Base-by-base conservation (phyloP, 2,888 invertebrate genomes). In the Polylopha cassiicola region DNA sequence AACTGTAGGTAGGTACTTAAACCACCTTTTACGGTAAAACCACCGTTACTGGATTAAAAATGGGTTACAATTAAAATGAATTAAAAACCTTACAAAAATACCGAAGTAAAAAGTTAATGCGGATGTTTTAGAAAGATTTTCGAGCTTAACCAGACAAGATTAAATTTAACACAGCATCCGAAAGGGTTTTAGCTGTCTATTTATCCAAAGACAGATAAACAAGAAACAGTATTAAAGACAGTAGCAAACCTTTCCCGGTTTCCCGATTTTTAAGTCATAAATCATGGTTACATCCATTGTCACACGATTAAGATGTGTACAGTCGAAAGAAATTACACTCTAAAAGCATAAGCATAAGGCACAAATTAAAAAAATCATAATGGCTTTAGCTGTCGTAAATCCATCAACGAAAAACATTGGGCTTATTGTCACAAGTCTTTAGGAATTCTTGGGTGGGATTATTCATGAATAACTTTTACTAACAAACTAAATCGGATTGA, bases 401-500 rank as follows among this genome's bases (percentile, higher is more conserved):
- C 39, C 31, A 44, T 43, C 43, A 39, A 34, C 39, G 26, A 24
- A 36, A 41, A 39, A 44, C 39, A 39, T 29, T 30, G 30, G n/a
- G 21, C 38, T 43, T 38, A 38, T 43, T 43, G 39, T 44, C 39
- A 4, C 14, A 38, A 27, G 27, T 7, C 34, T 44, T 32, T 30
- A 37, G 8, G 17, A 5, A 37, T 33, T 20, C 31, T 43, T n/a
- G 45, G 45, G 42, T 45, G 45, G 43, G 42, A 41, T 41, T 41
- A 41, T 41, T 36, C 37, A 33, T 23, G 33, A 32, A 43, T 38
- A 43, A 38, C 33, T 38, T 45, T 36, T 38, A 38, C 41, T 36
- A 41, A 37, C 24, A 29, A 24, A 43, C 33, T 30, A 45, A 43
- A 42, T 42, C 44, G 37, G 42, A 37, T 44, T 44, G 37, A 43